Conservation (phyloP, 2,888 invertebrate species). For the Erebia aethiops region DNA sequence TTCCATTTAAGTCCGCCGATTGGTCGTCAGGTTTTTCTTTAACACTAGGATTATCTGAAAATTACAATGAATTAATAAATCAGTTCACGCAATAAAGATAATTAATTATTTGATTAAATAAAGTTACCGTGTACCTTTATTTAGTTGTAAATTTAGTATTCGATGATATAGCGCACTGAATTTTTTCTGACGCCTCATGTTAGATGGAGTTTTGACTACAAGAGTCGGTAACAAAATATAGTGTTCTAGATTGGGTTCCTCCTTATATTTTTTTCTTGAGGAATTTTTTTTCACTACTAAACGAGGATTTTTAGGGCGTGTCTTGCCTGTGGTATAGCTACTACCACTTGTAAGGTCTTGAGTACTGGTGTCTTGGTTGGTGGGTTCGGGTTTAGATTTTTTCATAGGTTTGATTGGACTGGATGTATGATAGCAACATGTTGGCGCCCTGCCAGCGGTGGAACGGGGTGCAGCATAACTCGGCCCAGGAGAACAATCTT, state of each 20-base stretch:
- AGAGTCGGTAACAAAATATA: conserved; percentile 72
- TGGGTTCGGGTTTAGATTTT: conserved; percentile 26
- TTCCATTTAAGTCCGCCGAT: conserved; percentile 3
- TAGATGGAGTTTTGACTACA: conserved; percentile 73
- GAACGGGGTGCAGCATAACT: conserved; percentile 56
- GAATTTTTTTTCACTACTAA: conserved; percentile 65
- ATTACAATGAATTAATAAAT: neutral
- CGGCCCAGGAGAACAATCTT: conserved; percentile 66
- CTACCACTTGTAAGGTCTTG: conserved; percentile 56
- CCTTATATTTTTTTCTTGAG: conserved; percentile 57
- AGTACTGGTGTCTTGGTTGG: conserved; percentile 7
- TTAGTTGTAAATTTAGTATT: conserved; percentile 64
- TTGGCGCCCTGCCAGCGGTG: conserved; percentile 54
- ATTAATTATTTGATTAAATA: neutral
- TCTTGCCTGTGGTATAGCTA: conserved; percentile 52
- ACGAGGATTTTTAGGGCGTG: conserved; percentile 54
- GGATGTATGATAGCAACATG: conserved; percentile 66
- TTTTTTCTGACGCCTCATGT: conserved; percentile 72
- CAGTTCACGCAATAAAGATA: neutral
- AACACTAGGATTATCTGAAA: conserved; percentile 50
- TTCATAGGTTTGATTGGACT: conserved; percentile 49
- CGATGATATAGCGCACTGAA: conserved; percentile 75
- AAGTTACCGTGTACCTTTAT: conserved; percentile 50
- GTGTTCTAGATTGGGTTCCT: conserved; percentile 68
- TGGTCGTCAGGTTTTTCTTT: conserved; percentile 20